Evolutionary conservation across 64 coral and sea anemone genomes (phyloP), one percentile per base, ranked within the genome.

Genomic region (Porites lutea): DNA sequence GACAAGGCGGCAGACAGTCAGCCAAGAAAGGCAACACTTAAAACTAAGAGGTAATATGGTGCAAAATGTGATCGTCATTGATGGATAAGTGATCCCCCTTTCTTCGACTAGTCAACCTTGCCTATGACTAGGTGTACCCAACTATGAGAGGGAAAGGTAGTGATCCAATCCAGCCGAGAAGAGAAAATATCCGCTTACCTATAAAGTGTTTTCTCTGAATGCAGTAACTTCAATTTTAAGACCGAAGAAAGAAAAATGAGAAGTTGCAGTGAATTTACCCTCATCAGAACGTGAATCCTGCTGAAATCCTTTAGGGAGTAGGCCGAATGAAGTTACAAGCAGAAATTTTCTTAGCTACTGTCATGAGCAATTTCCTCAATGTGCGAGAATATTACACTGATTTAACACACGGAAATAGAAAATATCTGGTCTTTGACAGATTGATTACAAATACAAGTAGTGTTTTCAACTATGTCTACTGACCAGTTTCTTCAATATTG

Each of bases 21-120:
- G 87, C 72, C 87, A 92, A 75, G 97, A 99, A 90, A 92, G 97
- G 85, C 91, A 95, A 90, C 83, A 99, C 71, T 94, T 89, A 82
- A 93, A 92, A 89, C 1, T 37, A 37, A 89, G 84, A 96, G 97
- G 97, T 99, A 96, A 96, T 93, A 91, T 83, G 87, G 79, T 94
- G 89, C 80, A 73, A 83, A 83, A 79, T 83, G 82, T 94, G 80
- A 89, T 88, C 48, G 77, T 94, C 82, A 89, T 89, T 88, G 73
- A 89, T 82, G 92, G 87, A 87, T 94, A 74, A 94, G 71, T 78
- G 74, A 83, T 37, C 86, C 79, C n/a, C n/a, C n/a, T n/a, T n/a
- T 48, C 63, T 84, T 69, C 62, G 48, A 52, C 61, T 20, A 8
- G 2, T 81, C 78, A 5, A 68, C 81, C 62, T 84, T 84, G 81